A percentile compares a stretch with the other conserved stretches of the same genome.
These are phyloP conservation scores for Penelope pileata DNA, from an alignment of 2,113 vertebrate species.

Conservation along the genomic window DNA sequence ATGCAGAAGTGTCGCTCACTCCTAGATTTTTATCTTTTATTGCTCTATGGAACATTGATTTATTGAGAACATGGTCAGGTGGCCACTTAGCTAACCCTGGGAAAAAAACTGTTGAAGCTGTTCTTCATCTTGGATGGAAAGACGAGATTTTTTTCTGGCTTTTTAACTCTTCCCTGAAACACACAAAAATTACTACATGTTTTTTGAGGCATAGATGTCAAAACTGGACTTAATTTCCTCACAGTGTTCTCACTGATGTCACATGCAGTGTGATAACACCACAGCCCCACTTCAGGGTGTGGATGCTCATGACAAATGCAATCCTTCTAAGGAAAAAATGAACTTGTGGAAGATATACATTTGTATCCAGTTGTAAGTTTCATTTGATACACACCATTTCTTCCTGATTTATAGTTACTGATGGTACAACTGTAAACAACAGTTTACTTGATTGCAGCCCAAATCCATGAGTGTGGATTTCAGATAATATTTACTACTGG, in stretches of 20 bases:
- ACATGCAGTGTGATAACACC: neutral
- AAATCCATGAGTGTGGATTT: neutral
- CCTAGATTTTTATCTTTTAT: neutral
- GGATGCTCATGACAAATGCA: neutral
- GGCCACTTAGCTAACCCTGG: slow-evolving; percentile 24
- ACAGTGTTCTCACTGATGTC: neutral
- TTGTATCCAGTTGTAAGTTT: neutral
- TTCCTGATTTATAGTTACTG: neutral
- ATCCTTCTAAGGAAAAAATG: neutral
- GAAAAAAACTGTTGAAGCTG: neutral
- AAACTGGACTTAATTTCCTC: neutral
- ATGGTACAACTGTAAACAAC: neutral
- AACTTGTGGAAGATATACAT: neutral
- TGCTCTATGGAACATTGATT: neutral
- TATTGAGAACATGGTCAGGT: slow-evolving; percentile 23
- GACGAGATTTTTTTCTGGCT: neutral
- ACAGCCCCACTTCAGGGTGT: neutral
- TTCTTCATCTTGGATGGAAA: neutral
- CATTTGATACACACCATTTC: neutral
- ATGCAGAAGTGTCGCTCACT: neutral
- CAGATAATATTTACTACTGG: neutral
- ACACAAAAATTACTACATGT: neutral
- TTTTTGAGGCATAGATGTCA: neutral
- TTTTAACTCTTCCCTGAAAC: neutral
- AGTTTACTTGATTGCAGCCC: neutral